These are phyloP conservation scores for Crossocerus cetratus DNA, from an alignment of 2,888 invertebrate genomes.

Conservation along the genomic window DNA sequence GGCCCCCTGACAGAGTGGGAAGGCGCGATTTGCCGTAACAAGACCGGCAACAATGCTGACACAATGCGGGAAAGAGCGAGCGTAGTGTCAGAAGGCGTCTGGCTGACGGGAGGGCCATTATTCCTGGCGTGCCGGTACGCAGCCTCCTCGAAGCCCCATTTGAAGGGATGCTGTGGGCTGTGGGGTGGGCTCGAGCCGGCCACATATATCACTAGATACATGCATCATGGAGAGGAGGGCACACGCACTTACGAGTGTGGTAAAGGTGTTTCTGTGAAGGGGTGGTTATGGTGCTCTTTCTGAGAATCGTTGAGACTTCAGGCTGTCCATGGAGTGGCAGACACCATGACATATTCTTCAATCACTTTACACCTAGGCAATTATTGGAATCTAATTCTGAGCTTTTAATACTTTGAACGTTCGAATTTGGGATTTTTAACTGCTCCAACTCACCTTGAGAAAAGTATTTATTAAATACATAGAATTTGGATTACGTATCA, in stretches of 20 bases:
- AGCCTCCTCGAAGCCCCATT: conserved; percentile 23
- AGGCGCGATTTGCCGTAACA: conserved; percentile 60
- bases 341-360: no score
- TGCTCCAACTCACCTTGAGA: no score
- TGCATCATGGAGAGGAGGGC: conserved; percentile 6
- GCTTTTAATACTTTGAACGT: no score
- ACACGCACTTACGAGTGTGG: conserved; percentile 24
- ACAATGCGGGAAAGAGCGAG: conserved; percentile 44
- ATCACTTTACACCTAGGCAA: no score
- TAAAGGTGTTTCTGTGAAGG: conserved; percentile 16
- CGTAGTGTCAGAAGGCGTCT: conserved; percentile 45
- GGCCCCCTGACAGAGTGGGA: conserved; percentile 33
- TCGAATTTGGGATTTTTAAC: no score
- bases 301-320: not conserved
- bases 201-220: conserved; percentile 27
- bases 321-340: not conserved
- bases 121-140: conserved; percentile 36
- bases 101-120: conserved; percentile 46
- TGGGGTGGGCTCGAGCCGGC: conserved; percentile 4
- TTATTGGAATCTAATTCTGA: no score
- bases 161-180: conserved; percentile 41
- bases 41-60: conserved; percentile 64
- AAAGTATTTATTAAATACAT: no score
- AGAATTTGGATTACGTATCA: no score
- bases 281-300: not conserved